Evolutionary conservation across 2,797 vertebrate genomes (phyloP).

Genomic region (Schizopygopsis malacanthus): DNA sequence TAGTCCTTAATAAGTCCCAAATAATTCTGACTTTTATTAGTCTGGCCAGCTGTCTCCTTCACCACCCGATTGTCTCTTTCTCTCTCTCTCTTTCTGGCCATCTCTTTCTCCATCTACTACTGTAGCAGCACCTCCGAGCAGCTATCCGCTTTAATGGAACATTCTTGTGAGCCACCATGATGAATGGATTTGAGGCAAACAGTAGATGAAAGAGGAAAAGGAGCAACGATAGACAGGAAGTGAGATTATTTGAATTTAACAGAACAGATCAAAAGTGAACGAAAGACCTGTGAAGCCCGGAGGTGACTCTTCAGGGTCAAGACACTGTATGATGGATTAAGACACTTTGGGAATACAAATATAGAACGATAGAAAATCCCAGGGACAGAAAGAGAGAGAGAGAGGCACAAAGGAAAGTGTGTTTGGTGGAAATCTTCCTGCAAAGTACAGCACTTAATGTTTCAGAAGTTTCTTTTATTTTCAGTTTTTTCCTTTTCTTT

Average conservation of each 20-base stretch:
- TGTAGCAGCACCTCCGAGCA: background rate
- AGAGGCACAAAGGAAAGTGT: background rate
- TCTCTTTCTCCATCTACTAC: background rate
- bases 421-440: background rate
- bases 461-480: background rate
- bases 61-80: conserved; percentile 4
- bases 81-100: conserved; percentile 27
- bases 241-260: conserved; percentile 45
- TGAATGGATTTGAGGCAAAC: conserved; percentile 37
- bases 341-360: conserved; percentile 33
- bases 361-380: conserved; percentile 28
- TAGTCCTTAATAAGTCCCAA: background rate
- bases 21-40: background rate
- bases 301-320: conserved; percentile 30
- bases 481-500: background rate
- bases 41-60: background rate
- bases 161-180: conserved; percentile 32
- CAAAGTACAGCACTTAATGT: background rate
- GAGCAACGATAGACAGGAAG: conserved; percentile 20
- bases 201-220: conserved; percentile 43
- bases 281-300: conserved; percentile 12
- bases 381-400: background rate
- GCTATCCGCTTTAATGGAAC: conserved; percentile 15
- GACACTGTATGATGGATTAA: conserved; percentile 27
- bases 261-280: conserved; percentile 28